phyloP scores from a whole-genome alignment of 2,113 vertebrate species.

The Nymphicus hollandicus region DNA sequence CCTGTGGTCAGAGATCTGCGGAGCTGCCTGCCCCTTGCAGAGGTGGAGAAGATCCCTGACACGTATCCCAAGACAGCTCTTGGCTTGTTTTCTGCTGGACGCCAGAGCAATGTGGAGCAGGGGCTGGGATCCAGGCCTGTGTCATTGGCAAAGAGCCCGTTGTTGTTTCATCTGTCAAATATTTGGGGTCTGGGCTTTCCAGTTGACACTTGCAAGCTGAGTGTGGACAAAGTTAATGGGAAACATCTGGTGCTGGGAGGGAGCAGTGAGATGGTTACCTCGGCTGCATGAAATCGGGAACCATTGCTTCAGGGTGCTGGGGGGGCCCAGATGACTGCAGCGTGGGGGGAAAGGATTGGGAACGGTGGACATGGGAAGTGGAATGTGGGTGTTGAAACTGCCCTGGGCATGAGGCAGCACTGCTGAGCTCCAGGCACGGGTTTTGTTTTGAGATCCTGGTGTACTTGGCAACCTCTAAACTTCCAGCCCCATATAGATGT shows the following conservation, averaged over 20 bases:
- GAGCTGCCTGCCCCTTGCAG: not conserved
- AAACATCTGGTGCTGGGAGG: not conserved
- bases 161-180: not conserved
- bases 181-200: not conserved
- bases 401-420: fast-evolving
- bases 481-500: not conserved
- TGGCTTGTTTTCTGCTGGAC: fast-evolving
- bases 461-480: not conserved
- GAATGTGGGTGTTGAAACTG: not conserved
- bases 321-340: fast-evolving
- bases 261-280: fast-evolving
- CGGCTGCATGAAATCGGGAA: fast-evolving
- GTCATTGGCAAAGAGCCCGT: not conserved
- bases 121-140: not conserved
- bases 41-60: not conserved
- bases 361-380: fast-evolving
- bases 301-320: fast-evolving
- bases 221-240: not conserved
- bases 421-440: fast-evolving
- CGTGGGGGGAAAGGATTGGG: fast-evolving
- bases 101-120: not conserved
- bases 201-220: not conserved
- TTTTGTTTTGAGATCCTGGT: not conserved
- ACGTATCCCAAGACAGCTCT: not conserved
- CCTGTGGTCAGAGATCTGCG: fast-evolving